Base-by-base conservation (phyloP, 2,888 invertebrate species). In the Proisotoma minuta region DNA sequence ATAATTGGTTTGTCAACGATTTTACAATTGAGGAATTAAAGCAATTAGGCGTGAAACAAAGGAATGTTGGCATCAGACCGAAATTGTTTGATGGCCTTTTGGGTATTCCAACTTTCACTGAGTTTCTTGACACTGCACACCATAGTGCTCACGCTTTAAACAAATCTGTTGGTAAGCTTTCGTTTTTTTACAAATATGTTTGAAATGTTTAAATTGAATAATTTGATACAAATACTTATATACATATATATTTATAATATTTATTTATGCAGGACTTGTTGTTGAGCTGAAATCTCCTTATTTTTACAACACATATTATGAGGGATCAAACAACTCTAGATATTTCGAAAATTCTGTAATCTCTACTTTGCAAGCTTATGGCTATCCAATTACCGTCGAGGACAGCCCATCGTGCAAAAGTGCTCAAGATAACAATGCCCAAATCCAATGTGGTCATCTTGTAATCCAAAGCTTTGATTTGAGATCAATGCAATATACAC, bases 1-100 rank as follows among this genome's bases (percentile, higher is more conserved):
- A 68, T 49, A 62, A 73, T 29, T 73, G 73, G 73, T 60, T 66
- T 48, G 69, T 73, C 27, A 28, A 57, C n/a, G 66, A 73, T 39
- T 70, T 73, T 28, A 63, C 68, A 2, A 26, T 66, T 12, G 65
- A 24, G 1, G 60, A 73, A 52, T 52, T 73, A 3, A 57, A 59
- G 43, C 62, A 40, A 0, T 40, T 73, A 3, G 34, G 34, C 12
- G 57, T 73, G 22, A 23, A 43, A 1, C 73, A 73, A 53, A 53
- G 57, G 12, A 20, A 51, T 8, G 60, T 51, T 12, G 73, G 70
- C 15, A 65, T 71, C 12, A 59, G 73, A 23, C 69, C 70, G 0
- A 66, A 66, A 39, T 62, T 60, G 18, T 73, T 69, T 40, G 64
- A 73, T 49, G 18, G 24, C 0, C 12, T 62, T 8, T 73, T 66